Percentiles rank a stretch among this genome's conserved stretches.
phyloP scores from a whole-genome alignment of 2,888 invertebrate genomes.

The Cephus pulcher region DNA sequence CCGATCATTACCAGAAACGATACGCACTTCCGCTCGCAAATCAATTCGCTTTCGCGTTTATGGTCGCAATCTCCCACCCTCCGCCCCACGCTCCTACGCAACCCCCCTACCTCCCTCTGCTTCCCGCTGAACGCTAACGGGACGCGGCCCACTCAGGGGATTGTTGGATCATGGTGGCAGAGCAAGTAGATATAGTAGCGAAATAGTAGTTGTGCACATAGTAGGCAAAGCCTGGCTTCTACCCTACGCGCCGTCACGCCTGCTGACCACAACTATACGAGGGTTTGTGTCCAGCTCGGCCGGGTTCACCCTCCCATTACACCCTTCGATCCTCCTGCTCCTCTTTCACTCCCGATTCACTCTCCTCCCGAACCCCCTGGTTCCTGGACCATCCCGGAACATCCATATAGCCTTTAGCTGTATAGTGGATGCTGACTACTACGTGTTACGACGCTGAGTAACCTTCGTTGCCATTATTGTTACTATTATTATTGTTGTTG shows the following conservation, averaged over 20 bases:
- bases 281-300: constrained; percentile 44
- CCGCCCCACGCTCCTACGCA: constrained; percentile 10
- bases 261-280: constrained; percentile 64
- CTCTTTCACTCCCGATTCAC: neutral
- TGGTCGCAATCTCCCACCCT: constrained; percentile 53
- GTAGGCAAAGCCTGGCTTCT: constrained; percentile 34
- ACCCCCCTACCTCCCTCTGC: neutral
- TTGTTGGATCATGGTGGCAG: constrained; percentile 36
- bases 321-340: neutral
- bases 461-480: neutral
- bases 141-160: constrained; percentile 19
- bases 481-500: neutral
- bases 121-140: constrained; percentile 27
- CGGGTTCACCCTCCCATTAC: constrained; percentile 28
- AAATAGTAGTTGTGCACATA: constrained; percentile 27
- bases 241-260: constrained; percentile 60
- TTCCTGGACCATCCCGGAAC: constrained; percentile 18
- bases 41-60: constrained; percentile 63
- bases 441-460: neutral
- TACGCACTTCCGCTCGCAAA: constrained; percentile 63
- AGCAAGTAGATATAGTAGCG: constrained; percentile 18
- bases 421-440: neutral
- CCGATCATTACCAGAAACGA: constrained; percentile 63
- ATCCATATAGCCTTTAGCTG: neutral
- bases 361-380: constrained; percentile 23